Percentiles rank a stretch among this genome's conserved stretches.
Evolutionary conservation across 1,140 invertebrate genomes (phyloP).

Genomic region (Eriosoma lanigerum): DNA sequence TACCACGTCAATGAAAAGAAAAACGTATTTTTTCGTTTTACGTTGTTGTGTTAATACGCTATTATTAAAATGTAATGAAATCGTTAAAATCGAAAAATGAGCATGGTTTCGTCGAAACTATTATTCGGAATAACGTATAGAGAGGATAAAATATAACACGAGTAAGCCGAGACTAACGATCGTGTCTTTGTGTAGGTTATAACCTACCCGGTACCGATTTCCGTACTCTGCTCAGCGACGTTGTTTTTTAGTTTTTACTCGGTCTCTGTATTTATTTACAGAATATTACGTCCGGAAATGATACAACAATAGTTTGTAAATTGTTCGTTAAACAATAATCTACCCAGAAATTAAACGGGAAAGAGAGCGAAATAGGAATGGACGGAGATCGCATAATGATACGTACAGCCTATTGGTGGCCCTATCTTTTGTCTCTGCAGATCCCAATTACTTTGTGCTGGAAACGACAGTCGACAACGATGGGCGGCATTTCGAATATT

Average conservation of each 20-base stretch:
- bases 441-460: conserved; percentile 38
- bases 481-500: conserved; percentile 21
- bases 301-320: background rate
- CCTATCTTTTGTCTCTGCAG: conserved; percentile 39
- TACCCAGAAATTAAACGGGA: background rate
- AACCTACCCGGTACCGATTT: background rate
- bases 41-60: background rate
- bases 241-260: no score
- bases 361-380: background rate
- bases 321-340: conserved; percentile 1
- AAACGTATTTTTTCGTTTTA: conserved; percentile 5
- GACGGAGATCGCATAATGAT: conserved; percentile 6
- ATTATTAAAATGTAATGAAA: conserved; percentile 35
- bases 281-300: background rate
- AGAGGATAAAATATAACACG: background rate
- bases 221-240: no score
- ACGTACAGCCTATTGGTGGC: no score
- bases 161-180: no score
- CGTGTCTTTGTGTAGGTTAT: background rate
- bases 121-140: background rate
- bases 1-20: background rate
- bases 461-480: background rate
- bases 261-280: no score
- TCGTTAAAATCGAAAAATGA: background rate
- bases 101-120: background rate